A percentile compares a stretch with the other conserved stretches of the same genome.
Evolutionary conservation across 2,888 invertebrate genomes (phyloP).

Genomic region (Andrena camellia): DNA sequence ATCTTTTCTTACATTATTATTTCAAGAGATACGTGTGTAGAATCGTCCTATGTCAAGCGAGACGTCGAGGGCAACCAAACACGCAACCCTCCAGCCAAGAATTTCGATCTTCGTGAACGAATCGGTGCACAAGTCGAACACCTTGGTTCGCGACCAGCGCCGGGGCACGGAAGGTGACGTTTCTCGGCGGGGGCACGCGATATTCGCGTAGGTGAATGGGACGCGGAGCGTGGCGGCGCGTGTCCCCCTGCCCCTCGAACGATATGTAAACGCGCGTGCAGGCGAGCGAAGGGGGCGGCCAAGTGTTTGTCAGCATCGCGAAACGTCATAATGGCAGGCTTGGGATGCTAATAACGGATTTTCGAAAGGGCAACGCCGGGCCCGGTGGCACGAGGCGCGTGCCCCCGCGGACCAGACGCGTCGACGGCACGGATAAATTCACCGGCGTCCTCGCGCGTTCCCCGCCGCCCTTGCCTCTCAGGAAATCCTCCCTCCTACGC

Average conservation of each 20-base stretch:
- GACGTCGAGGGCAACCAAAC: no score
- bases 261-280: constrained; percentile 66
- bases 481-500: constrained; percentile 41
- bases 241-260: constrained; percentile 72
- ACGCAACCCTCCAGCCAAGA: no score
- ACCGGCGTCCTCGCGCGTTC: background rate
- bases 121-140: background rate
- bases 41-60: no score
- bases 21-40: no score
- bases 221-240: constrained; percentile 82
- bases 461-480: background rate
- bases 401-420: constrained; percentile 37
- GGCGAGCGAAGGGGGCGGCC: constrained; percentile 22
- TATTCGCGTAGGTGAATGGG: constrained; percentile 75
- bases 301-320: constrained; percentile 78
- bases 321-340: constrained; percentile 72
- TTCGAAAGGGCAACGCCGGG: constrained; percentile 71
- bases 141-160: background rate
- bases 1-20: no score
- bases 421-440: constrained; percentile 39
- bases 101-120: background rate
- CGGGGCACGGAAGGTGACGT: background rate
- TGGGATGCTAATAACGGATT: constrained; percentile 79
- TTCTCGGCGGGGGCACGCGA: constrained; percentile 27
- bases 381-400: constrained; percentile 59